Evolutionary conservation across 2,113 vertebrate genomes (phyloP), one percentile per base, ranked within the genome.

Genomic region (Chunga burmeisteri): DNA sequence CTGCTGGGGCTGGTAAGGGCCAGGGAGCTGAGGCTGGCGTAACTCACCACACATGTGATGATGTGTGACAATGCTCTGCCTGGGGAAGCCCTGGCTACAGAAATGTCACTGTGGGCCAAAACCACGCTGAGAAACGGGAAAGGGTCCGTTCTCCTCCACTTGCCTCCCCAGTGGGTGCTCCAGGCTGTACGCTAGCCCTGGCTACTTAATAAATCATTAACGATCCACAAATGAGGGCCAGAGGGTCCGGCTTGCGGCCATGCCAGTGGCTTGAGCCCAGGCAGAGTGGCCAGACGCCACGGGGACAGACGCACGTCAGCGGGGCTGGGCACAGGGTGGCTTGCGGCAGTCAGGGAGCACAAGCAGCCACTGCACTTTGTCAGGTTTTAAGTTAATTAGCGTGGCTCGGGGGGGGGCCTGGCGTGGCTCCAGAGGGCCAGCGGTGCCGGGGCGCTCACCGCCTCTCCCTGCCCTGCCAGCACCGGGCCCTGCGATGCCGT

Each of bases 401-500:
- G 3, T 4, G 11, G 65, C 84, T 84, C 1, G 3, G 49, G 40
- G 25, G 25, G 50, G 9, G 62, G 38, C 25, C 36, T 84, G 59
- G 32, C 22, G 65, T 3, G 17, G 63, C 53, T 81, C 29, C 22
- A 55, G 53, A 63, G 79, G 58, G 8, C 6, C 0, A 2, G 49
- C 4, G 13, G 59, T 77, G 73, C 77, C 1, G 0, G 62, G 74
- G 53, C 6, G 13, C 94, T 96, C 81, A 96, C 40, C 5, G 29
- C 77, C 75, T 94, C 86, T 83, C 92, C 93, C 96, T 93, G 73
- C 94, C 78, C 86, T 93, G 81, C 40, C 98, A 99, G 99, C 98
- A 98, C 97, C 97, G 96, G 98, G 96, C 97, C 98, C 77, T 98
- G 99, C 98, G 98, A 99, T 99, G 99, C 99, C 99, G 97, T 99